Percentiles rank a stretch among this genome's conserved stretches.
Conservation (phyloP, 2,888 invertebrate genomes). For the Linnaemya tessellans region DNA sequence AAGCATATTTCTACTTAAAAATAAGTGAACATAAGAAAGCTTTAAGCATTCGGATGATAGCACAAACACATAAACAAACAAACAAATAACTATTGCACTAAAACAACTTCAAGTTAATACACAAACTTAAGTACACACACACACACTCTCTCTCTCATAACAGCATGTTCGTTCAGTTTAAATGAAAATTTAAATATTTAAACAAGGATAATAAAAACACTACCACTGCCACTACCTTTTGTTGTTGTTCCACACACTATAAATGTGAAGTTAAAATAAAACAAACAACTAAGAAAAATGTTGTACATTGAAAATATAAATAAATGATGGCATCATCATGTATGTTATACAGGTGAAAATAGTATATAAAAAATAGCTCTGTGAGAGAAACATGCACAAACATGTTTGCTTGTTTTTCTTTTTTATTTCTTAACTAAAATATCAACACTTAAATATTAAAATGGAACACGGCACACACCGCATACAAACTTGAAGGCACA, state of each 20-base stretch:
- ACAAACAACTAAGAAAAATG: conserved; percentile 49
- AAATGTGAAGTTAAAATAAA: conserved; percentile 51
- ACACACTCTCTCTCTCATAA: no score
- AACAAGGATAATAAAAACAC: conserved; percentile 61
- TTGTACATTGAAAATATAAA: conserved; percentile 56
- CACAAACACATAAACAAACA: not conserved
- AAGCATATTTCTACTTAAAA: conserved; percentile 2
- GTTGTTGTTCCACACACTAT: conserved; percentile 21
- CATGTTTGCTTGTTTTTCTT: conserved; percentile 40
- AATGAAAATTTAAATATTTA: conserved; percentile 70
- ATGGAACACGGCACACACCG: conserved; percentile 44
- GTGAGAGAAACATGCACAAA: conserved; percentile 45
- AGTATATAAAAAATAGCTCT: not conserved
- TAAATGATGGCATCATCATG: conserved; percentile 61
- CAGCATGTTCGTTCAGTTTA: conserved; percentile 42
- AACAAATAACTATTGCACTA: not conserved
- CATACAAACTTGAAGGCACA: not conserved
- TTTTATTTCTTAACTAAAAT: conserved; percentile 42
- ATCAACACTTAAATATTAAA: conserved; percentile 67
- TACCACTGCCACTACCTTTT: conserved; percentile 4
- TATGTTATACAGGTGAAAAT: conserved; percentile 45
- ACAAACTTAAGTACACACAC: not conserved
- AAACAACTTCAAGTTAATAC: not conserved
- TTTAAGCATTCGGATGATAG: not conserved
- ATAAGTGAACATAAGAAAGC: conserved; percentile 12